phyloP scores from a whole-genome alignment of 2,797 vertebrate genomes.

The Oreonectes daqikongensis region DNA sequence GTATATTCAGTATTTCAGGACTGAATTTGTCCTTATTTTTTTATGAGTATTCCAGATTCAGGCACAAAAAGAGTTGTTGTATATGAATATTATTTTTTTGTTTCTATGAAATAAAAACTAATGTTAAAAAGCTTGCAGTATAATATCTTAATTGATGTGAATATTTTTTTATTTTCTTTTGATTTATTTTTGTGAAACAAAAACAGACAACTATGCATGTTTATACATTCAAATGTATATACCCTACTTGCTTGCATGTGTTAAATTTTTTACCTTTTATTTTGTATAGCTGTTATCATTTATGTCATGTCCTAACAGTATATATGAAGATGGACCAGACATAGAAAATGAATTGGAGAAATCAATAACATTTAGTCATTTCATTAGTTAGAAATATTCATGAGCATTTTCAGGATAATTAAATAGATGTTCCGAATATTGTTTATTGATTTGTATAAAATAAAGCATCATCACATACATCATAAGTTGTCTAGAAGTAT shows the following conservation, averaged over 20 bases:
- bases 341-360: not conserved
- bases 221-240: slow-evolving; percentile 53
- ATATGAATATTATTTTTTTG: not conserved
- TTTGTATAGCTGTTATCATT: slow-evolving; percentile 68
- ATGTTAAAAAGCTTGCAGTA: slow-evolving; percentile 52
- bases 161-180: slow-evolving; percentile 62
- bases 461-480: not conserved
- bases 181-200: slow-evolving; percentile 79
- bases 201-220: slow-evolving; percentile 84
- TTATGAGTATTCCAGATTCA: not conserved
- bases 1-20: too few relatives aligned
- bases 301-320: too few relatives aligned
- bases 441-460: not conserved
- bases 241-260: not conserved
- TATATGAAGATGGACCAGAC: not conserved
- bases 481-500: not conserved
- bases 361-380: too few relatives aligned
- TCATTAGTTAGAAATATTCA: too few relatives aligned
- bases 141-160: slow-evolving; percentile 60
- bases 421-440: not conserved
- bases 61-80: not conserved
- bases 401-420: too few relatives aligned
- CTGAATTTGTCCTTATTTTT: slow-evolving; percentile 33
- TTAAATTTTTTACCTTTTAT: slow-evolving; percentile 70
- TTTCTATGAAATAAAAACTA: slow-evolving; percentile 4